These are phyloP conservation scores for Doris montereyensis DNA, from an alignment of 2,888 invertebrate genomes.

Conservation along the genomic window DNA sequence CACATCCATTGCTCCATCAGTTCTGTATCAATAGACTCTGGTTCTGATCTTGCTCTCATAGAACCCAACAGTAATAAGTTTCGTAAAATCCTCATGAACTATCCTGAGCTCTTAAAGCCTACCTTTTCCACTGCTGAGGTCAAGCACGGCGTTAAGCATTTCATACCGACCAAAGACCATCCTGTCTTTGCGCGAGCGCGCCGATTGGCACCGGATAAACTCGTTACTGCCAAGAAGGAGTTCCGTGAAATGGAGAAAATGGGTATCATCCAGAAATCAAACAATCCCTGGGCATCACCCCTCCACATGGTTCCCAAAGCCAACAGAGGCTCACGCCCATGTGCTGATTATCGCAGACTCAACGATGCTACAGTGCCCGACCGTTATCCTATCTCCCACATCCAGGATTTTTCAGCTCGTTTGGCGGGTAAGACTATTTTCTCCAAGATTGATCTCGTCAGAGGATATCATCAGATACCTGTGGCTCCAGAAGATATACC, in stretches of 20 bases:
- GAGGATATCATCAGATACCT: slow-evolving; percentile 33
- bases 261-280: slow-evolving; percentile 24
- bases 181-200: slow-evolving; percentile 20
- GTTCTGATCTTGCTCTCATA: neutral
- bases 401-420: slow-evolving; percentile 27
- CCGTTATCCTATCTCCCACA: slow-evolving; percentile 32
- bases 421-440: slow-evolving; percentile 18
- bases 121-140: slow-evolving; percentile 15
- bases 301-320: slow-evolving; percentile 18
- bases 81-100: slow-evolving; percentile 8
- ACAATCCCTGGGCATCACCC: slow-evolving; percentile 33
- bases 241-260: slow-evolving; percentile 21
- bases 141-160: neutral
- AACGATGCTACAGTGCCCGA: slow-evolving; percentile 28
- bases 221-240: slow-evolving; percentile 8
- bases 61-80: neutral
- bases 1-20: neutral
- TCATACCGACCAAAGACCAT: neutral
- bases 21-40: no score
- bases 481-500: slow-evolving; percentile 22
- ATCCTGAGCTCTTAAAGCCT: slow-evolving; percentile 23
- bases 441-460: slow-evolving; percentile 29
- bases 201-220: slow-evolving; percentile 15
- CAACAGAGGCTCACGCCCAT: slow-evolving; percentile 11
- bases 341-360: slow-evolving; percentile 9